Evolutionary conservation across 2,888 invertebrate species (phyloP).

Genomic region (Bibio marci): DNA sequence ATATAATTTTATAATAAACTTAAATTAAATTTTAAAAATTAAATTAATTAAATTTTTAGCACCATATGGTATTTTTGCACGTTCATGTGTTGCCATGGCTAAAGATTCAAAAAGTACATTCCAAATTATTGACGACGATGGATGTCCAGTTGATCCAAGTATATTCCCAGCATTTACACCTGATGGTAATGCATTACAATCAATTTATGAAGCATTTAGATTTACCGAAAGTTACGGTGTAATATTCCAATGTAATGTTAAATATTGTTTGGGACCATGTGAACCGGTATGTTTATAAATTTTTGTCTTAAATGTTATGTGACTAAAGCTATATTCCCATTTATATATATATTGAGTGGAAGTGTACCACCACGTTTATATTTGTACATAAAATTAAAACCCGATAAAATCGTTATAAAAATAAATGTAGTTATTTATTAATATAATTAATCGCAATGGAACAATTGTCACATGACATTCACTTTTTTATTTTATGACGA

Average conservation of each 20-base stretch:
- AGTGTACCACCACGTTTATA: too few species aligned
- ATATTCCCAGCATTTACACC: constrained; percentile 88
- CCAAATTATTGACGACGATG: constrained; percentile 90
- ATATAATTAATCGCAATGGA: too few species aligned
- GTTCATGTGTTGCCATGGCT: constrained; percentile 93
- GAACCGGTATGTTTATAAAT: constrained; percentile 53
- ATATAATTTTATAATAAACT: background rate
- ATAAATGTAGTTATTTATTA: too few species aligned
- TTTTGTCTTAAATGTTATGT: background rate
- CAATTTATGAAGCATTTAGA: constrained; percentile 85
- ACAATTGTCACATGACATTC: too few species aligned
- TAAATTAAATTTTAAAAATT: background rate
- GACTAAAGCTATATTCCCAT: too few species aligned
- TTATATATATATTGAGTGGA: too few species aligned
- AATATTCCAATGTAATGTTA: constrained; percentile 93
- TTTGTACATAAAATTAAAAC: too few species aligned
- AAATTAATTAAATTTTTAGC: constrained; percentile 38
- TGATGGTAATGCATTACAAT: constrained; percentile 79
- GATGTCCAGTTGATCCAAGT: constrained; percentile 82
- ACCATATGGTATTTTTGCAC: constrained; percentile 87
- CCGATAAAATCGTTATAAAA: too few species aligned
- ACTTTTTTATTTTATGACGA: too few species aligned
- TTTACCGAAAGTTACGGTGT: constrained; percentile 93
- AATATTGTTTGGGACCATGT: constrained; percentile 87
- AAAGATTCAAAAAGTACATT: constrained; percentile 92